Base-by-base conservation (phyloP, 2,888 invertebrate species). In the Eupelmus urozonus region DNA sequence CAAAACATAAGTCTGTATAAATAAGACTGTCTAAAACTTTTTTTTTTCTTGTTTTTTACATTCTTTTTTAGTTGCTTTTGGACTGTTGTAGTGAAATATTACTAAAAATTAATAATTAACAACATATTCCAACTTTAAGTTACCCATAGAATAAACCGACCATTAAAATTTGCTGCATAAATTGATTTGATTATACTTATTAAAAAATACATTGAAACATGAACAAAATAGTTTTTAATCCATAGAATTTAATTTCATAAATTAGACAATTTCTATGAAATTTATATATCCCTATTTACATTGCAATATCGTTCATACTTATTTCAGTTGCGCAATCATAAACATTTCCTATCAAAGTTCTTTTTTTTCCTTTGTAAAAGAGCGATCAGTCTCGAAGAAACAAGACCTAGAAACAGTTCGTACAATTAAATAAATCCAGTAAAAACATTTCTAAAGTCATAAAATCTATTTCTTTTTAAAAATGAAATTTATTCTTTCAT, bases 321-420 rank as follows among this genome's bases (percentile, higher is more conserved):
- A 34, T 34, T 34, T 5, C 3, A 34, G 34, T 34, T 34, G 34
- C 34, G 66, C 40, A 69, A 57, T n/a, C 7, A 40, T 13, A 34
- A 25, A 40, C 9, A 20, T n/a, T 69, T 25, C 2, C 57, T 69
- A 69, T 69, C 57, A 9, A 1, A 2, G 4, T 16, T 11, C 25
- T 53, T 67, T 69, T 13, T 57, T 25, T 57, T 57, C 25, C 18
- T 57, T 18, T 57, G 25, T 42, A 69, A 66, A 66, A 13, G 20
- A 20, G 9, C 13, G 29, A 66, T 34, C 66, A 66, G 66, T 66
- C 45, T 53, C 13, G 27, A 53, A 18, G 34, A 51, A 62, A 11
- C 42, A 11, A 62, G 42, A 34, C 9, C 9, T 9, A 34, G 34
- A 5, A 62, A 34, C 42, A 42, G 13, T 62, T 42, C 16, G 20